Evolutionary conservation across 2,888 invertebrate genomes (phyloP), one percentile per base, ranked within the genome.

Genomic region (Pterostichus madidus): DNA sequence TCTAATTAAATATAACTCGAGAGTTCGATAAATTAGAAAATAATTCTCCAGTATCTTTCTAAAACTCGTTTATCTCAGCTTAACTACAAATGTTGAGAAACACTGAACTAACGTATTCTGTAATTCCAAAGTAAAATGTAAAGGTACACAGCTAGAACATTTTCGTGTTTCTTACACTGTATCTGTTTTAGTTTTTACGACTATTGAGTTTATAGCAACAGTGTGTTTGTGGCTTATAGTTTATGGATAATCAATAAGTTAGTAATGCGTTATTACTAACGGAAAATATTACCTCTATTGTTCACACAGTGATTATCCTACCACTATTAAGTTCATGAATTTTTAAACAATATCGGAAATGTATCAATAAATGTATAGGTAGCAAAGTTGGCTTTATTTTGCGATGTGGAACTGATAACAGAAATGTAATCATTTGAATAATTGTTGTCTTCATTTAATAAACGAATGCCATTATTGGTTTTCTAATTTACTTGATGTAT

Each of bases 181-280:
- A 8, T 39, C 8, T 39, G 39, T 39, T 6, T 39, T 5, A 39
- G 7, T 39, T 6, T 39, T 39, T 39, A 39, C 8, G 39, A 39
- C 39, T 39, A 7, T 6, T 39, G 8, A 39, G 5, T 39, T 3
- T 39, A 5, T 59, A 59, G 17, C 46, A 44, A 71, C 71, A 44
- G 17, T 24, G 39, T 17, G 7, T 10, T 32, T 35, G 64, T 32
- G 68, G 68, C 44, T 15, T 46, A 44, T 78, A 31, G 31, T 68
- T 52, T 68, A 80, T 68, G 64, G 31, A 68, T 68, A 80, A 80
- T 80, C 80, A 13, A 80, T 80, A 80, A 35, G 31, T 52, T 31
- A 32, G 80, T 64, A 80, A 68, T 80, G 32, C 35, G 76, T 56
- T 77, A 77, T 77, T 77, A 77, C 52, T 68, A 59, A 35, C 78